Base-by-base conservation (phyloP, 92 coral and sea anemone genomes). In the Metridium senile region DNA sequence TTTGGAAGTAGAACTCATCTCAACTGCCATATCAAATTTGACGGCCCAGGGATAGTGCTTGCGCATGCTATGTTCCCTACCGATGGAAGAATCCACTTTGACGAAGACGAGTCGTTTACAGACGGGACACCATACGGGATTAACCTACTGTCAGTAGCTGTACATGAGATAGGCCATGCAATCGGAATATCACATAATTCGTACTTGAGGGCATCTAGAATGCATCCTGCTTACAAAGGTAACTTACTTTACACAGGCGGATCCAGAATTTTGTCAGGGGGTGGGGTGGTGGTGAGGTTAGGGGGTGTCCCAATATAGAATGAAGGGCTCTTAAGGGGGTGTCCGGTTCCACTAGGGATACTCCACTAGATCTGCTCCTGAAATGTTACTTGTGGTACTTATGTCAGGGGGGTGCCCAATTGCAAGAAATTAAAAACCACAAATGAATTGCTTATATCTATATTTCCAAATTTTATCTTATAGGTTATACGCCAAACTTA, bases 131-230 rank as follows among this genome's bases (percentile, higher is more conserved):
- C 16, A 6, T 10, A 3, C 17, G 59, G 25, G 17, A 21, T 19
- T 18, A 89, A 92, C 85, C 72, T 94, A 28, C 78, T 86, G 10
- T 71, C 93, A 0, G 89, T 89, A 43, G 93, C 97, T 16, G 87
- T 88, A 27, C 98, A 94, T 58, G 98, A 94, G 84, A 92, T 94
- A 23, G 98, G 98, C 29, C 98, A 92, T 56, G 84, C 72, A 21
- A 76, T 94, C 8, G 98, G 98, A 1, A 74, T 94, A 10, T 74
- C 63, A 49, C 98, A 94, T 65, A 7, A 13, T 32, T 80, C 91
- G 2, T 53, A 28, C 21, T 31, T 77, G 2, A 20, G 65, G 19
- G 22, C 62, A 0, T 76, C 98, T 0, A 62, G 92, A 20, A 94
- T 94, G 98, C 32, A 89, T 33, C 81, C 82, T 39, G 6, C 49